These are phyloP conservation scores for Leptarthrus brevirostris DNA, from an alignment of 2,888 invertebrate species.

Conservation along the genomic window DNA sequence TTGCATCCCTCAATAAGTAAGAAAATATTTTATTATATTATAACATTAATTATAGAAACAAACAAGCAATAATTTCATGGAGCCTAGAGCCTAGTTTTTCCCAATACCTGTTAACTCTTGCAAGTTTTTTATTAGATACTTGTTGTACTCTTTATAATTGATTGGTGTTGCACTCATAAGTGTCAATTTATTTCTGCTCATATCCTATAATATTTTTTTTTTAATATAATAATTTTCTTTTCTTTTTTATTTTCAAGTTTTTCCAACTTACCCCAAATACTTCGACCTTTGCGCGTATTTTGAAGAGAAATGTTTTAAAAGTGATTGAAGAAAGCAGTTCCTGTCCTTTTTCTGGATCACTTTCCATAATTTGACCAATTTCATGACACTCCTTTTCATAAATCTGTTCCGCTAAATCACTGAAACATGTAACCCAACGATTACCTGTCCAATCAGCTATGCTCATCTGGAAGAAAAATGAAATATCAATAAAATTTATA, in stretches of 20 bases:
- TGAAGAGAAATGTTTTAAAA: slow-evolving; percentile 85
- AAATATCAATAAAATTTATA: not conserved
- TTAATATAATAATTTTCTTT: too few relatives aligned
- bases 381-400: slow-evolving; percentile 79
- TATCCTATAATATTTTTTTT: too few relatives aligned
- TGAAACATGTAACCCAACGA: slow-evolving; percentile 93
- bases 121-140: slow-evolving; percentile 77
- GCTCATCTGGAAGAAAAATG: slow-evolving; percentile 79
- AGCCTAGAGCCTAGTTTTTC: slow-evolving; percentile 55
- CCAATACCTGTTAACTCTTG: slow-evolving; percentile 73
- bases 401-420: slow-evolving; percentile 82
- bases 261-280: slow-evolving; percentile 85
- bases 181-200: slow-evolving; percentile 77
- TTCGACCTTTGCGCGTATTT: slow-evolving; percentile 89
- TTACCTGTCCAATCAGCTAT: slow-evolving; percentile 89
- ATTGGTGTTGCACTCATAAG: slow-evolving; percentile 77
- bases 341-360: slow-evolving; percentile 75
- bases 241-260: too few relatives aligned
- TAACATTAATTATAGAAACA: not conserved
- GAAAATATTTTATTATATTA: not conserved
- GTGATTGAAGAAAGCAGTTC: slow-evolving; percentile 78
- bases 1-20: too few relatives aligned
- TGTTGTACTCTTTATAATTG: slow-evolving; percentile 81
- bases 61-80: too few relatives aligned
- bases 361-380: slow-evolving; percentile 80